phyloP scores from a whole-genome alignment of 1,140 invertebrate species.

The Bombus pascuorum region DNA sequence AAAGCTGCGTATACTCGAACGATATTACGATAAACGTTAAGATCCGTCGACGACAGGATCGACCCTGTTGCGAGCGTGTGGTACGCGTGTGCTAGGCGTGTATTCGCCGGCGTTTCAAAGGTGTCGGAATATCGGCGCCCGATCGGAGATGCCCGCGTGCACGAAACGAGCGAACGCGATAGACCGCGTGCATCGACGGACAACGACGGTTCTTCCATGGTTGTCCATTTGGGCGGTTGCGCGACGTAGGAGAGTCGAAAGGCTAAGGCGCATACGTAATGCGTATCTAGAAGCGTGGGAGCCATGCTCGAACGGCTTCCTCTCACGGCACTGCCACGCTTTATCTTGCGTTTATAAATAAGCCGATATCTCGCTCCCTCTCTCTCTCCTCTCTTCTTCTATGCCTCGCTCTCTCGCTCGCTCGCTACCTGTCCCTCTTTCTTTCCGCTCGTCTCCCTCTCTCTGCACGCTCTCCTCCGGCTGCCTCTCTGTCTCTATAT shows the following conservation, averaged over 20 bases:
- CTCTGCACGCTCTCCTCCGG: too few relatives aligned
- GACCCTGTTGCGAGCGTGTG: too few relatives aligned
- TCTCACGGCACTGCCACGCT: slow-evolving; percentile 44
- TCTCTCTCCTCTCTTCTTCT: not conserved
- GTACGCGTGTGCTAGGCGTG: too few relatives aligned
- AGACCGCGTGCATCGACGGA: not conserved
- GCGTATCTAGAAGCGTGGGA: slow-evolving; percentile 53
- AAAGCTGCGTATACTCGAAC: accelerated
- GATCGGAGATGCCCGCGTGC: not conserved
- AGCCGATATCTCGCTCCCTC: slow-evolving; percentile 37
- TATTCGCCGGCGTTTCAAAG: accelerated
- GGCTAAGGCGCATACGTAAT: slow-evolving; percentile 51
- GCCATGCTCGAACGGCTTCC: slow-evolving; percentile 59
- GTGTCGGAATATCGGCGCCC: too few relatives aligned
- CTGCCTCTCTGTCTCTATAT: too few relatives aligned
- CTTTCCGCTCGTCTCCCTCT: not conserved
- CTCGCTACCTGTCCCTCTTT: slow-evolving; percentile 8
- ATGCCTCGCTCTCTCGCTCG: not conserved
- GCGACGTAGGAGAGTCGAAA: slow-evolving; percentile 31
- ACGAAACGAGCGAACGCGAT: not conserved
- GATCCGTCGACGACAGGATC: not conserved
- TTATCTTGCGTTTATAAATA: slow-evolving; percentile 59
- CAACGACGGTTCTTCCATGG: not conserved
- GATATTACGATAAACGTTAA: not conserved
- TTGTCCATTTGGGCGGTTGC: slow-evolving; percentile 5